A percentile compares a stretch with the other conserved stretches of the same genome.
These are phyloP conservation scores for Philaethria dido DNA, from an alignment of 2,888 invertebrate genomes.

Conservation along the genomic window DNA sequence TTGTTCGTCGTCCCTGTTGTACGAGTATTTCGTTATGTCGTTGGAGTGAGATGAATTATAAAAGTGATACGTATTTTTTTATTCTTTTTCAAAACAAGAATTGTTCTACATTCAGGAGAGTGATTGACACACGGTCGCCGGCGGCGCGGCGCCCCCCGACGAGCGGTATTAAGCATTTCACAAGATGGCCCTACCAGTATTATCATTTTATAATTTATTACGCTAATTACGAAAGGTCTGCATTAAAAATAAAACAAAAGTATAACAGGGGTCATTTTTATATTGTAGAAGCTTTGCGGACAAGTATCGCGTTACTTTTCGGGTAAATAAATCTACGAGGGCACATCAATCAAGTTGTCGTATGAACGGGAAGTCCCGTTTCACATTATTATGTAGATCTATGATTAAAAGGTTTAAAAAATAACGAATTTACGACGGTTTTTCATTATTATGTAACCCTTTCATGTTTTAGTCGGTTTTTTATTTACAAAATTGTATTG, in stretches of 20 bases:
- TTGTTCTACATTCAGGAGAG: constrained; percentile 80
- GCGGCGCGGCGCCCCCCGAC: constrained; percentile 71
- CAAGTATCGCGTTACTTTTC: constrained; percentile 74
- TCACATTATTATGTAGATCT: constrained; percentile 80
- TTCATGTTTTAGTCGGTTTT: constrained; percentile 52
- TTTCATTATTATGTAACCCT: constrained; percentile 65
- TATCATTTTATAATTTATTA: constrained; percentile 84
- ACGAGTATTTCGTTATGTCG: constrained; percentile 49
- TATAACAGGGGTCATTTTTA: constrained; percentile 72
- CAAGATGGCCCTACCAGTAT: constrained; percentile 80
- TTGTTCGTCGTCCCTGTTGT: constrained; percentile 63
- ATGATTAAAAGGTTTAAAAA: constrained; percentile 76
- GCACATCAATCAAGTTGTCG: constrained; percentile 82
- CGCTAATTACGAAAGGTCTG: constrained; percentile 80
- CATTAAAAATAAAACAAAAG: constrained; percentile 81
- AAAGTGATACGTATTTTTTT: constrained; percentile 77
- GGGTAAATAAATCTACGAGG: constrained; percentile 78
- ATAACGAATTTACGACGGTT: constrained; percentile 73
- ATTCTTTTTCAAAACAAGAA: constrained; percentile 79
- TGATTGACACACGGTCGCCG: constrained; percentile 82
- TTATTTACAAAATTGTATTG: constrained; percentile 4
- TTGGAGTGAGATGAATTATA: constrained; percentile 66
- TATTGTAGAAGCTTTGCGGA: constrained; percentile 72
- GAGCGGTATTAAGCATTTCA: constrained; percentile 75
- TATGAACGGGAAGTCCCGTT: constrained; percentile 78